Percentiles rank a stretch among this genome's conserved stretches.
Conservation (phyloP, 2,113 vertebrate species). For the Neoarius graeffei region DNA sequence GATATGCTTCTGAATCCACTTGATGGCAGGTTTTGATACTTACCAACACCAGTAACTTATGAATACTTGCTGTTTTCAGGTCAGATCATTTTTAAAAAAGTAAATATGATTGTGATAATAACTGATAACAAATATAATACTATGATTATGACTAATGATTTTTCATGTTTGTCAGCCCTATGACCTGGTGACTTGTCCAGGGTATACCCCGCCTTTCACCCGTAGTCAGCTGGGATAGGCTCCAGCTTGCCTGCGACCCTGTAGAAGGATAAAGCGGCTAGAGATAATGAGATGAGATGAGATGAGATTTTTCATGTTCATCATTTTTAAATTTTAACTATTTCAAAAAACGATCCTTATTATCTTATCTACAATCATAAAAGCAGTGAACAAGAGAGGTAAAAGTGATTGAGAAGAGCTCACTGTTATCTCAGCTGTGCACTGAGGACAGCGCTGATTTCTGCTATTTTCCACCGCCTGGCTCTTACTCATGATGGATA, state of each 20-base stretch:
- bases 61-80: background rate
- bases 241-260: too few species aligned
- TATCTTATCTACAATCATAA: background rate
- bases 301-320: background rate
- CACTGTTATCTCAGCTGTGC: slow-evolving; percentile 99
- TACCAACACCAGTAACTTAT: background rate
- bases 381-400: background rate
- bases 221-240: too few species aligned
- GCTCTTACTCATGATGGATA: slow-evolving; percentile 98
- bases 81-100: background rate
- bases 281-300: too few species aligned
- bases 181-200: too few species aligned
- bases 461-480: slow-evolving; percentile 91
- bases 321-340: background rate
- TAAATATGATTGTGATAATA: background rate
- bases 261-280: too few species aligned
- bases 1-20: background rate
- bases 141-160: background rate
- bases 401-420: slow-evolving; percentile 60
- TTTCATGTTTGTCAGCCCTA: too few species aligned
- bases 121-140: background rate
- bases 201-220: too few species aligned
- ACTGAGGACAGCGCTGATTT: slow-evolving; percentile 98
- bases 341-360: background rate
- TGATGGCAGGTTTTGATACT: background rate